Evolutionary conservation across 2,113 vertebrate species (phyloP).

Genomic region (Gracilinanus agilis): DNA sequence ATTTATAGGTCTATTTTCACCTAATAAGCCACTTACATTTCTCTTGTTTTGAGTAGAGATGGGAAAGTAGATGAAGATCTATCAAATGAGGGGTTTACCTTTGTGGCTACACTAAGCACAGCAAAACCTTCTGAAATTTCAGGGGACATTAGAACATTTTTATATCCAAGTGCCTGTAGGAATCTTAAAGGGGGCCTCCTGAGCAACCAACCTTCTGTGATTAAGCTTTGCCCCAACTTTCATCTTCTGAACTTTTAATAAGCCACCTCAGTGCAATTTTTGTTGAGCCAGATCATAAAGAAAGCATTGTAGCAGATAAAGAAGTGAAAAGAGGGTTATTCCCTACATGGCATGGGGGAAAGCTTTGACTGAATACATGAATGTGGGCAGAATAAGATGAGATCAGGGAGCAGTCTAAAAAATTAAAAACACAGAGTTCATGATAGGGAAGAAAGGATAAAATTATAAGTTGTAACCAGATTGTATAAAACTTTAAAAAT

Average conservation of each 20-base stretch:
- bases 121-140: not conserved
- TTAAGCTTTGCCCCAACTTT: not conserved
- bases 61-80: not conserved
- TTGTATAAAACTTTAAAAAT: not conserved
- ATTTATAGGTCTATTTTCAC: not conserved
- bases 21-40: not conserved
- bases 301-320: not conserved
- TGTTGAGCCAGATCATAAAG: not conserved
- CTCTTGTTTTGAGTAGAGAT: not conserved
- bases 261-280: not conserved
- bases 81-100: not conserved
- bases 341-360: not conserved
- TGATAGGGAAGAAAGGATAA: not conserved
- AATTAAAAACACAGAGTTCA: not conserved
- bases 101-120: not conserved
- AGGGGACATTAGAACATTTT: not conserved
- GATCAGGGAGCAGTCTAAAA: not conserved
- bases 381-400: not conserved
- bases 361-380: not conserved
- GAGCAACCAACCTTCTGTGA: not conserved
- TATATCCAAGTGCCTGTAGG: not conserved
- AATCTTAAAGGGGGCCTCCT: not conserved
- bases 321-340: not conserved
- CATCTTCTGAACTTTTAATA: not conserved
- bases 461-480: not conserved